These are phyloP conservation scores for Girardinus metallicus DNA, from an alignment of 2,797 vertebrate genomes.

Conservation along the genomic window DNA sequence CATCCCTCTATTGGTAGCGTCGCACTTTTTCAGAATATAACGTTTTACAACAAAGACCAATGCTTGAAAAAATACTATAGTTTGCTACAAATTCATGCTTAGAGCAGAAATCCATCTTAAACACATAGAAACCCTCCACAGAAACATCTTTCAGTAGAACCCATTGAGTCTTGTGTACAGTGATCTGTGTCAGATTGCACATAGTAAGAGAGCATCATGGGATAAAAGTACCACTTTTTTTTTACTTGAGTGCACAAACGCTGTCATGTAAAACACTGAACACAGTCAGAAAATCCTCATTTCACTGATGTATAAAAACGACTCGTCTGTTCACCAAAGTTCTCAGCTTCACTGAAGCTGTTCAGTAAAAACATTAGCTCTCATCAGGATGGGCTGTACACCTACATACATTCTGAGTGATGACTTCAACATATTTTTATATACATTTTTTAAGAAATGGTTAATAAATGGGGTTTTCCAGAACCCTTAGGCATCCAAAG, in stretches of 20 bases:
- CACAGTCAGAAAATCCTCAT: neutral
- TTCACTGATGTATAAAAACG: neutral
- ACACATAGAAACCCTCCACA: conserved; percentile 10
- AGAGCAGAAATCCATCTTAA: conserved; percentile 22
- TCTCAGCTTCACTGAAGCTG: neutral
- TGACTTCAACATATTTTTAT: neutral
- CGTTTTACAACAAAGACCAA: conserved; percentile 7
- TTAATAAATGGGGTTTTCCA: neutral
- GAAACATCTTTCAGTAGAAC: neutral
- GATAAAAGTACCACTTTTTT: conserved; percentile 3
- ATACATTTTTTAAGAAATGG: neutral
- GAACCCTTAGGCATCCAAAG: neutral
- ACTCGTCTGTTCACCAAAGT: neutral
- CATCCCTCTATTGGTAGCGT: conserved; percentile 24
- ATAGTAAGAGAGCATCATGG: neutral
- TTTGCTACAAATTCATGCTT: conserved; percentile 35
- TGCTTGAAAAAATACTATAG: conserved; percentile 8
- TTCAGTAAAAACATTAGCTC: neutral
- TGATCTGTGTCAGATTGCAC: conserved; percentile 4
- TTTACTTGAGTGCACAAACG: conserved; percentile 2
- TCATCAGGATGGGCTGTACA: neutral
- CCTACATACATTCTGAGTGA: neutral
- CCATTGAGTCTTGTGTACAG: neutral
- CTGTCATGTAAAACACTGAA: fast-evolving
- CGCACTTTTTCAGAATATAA: conserved; percentile 1